Base-by-base conservation (phyloP, 1,140 invertebrate genomes). In the Caenorhabditis briggsae region DNA sequence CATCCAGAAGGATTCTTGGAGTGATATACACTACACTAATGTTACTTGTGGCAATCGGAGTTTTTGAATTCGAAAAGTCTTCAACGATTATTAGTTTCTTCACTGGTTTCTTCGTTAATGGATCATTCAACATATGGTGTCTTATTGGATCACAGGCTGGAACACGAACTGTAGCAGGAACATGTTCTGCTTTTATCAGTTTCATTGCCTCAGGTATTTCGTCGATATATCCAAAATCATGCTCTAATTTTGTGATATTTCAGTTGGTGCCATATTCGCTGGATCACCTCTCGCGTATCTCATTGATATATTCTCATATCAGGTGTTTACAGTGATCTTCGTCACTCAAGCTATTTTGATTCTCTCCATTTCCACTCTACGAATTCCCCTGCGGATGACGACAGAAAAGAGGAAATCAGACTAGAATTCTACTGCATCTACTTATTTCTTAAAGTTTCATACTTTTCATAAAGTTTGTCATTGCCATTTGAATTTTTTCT, bases 241-340 rank as follows among this genome's bases (percentile, higher is more conserved):
- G 8, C 23, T 64, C 48, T 83, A 25, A 33, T 7, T 33, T 12
- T 18, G 7, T 74, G 8, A 83, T 83, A 43, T 83, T 88, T 59
- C 82, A 88, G 87, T 88, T 48, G 87, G 87, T 48, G 33, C 87
- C 11, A 56, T 88, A 2, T 23, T 88, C 25, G 87, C 85, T 33
- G 87, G 87, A 14, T 82, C 82, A 56, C 85, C 87, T 12, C 20
- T 88, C 2, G 74, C 82, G 23, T 8, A 53, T 55, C 55, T 88
- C 5, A 59, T 86, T n/a, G 23, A 2, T 16, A 18, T 18, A 12
- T 86, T 59, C 64, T 87, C 87, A 64, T 82, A 48, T 20, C 16
- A 70, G 16, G 74, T 58, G 2, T 70, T 88, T 20, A 11, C 46
- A 5, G 33, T 86, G n/a, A 48, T 86, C 12, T 88, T 88, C 33